These are phyloP conservation scores for Murina feae DNA, from an alignment of 2,113 vertebrate species.

Conservation along the genomic window DNA sequence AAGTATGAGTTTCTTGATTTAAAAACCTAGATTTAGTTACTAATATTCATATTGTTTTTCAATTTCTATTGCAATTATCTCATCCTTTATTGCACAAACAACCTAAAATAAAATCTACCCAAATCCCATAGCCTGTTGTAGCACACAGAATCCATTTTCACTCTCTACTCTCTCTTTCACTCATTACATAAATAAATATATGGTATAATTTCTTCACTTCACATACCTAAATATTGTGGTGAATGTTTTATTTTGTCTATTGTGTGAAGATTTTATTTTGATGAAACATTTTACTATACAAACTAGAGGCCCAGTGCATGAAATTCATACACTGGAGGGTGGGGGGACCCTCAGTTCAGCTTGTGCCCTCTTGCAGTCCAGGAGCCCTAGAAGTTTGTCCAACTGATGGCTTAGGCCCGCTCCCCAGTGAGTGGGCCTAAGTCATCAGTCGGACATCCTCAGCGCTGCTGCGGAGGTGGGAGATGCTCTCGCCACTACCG, in stretches of 20 bases:
- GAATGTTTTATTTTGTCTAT: background rate
- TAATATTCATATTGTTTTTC: background rate
- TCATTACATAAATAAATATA: background rate
- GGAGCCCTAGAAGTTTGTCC: too few relatives aligned
- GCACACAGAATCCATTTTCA: background rate
- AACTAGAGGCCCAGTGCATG: background rate
- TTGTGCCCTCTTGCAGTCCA: too few relatives aligned
- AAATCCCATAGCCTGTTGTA: background rate
- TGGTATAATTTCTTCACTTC: background rate
- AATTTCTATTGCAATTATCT: background rate
- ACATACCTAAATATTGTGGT: background rate
- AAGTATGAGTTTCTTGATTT: background rate
- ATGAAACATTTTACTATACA: background rate
- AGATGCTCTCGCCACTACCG: too few relatives aligned
- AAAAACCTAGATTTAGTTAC: background rate
- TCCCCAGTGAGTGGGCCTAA: too few relatives aligned
- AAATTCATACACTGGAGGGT: too few relatives aligned
- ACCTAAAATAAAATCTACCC: background rate
- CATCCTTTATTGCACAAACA: background rate
- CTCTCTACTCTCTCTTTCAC: background rate
- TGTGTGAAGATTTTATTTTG: background rate
- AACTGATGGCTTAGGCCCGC: too few relatives aligned
- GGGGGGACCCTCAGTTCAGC: too few relatives aligned
- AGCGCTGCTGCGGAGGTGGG: too few relatives aligned
- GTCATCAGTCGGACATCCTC: too few relatives aligned